phyloP scores from a whole-genome alignment of 1,140 invertebrate species.

The Phenacoccus solenopsis region DNA sequence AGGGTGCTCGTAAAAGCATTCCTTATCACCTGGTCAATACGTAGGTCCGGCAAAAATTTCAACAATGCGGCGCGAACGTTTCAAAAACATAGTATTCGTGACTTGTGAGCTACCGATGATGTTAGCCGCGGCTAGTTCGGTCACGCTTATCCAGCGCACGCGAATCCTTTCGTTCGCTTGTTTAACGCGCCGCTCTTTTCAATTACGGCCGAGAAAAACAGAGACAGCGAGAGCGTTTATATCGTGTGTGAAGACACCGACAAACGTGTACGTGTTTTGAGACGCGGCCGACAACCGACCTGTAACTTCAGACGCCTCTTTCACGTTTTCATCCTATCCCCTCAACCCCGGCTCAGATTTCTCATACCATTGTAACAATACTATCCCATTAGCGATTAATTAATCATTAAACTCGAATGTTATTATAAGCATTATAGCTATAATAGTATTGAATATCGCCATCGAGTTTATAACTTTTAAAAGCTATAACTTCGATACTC shows the following conservation, averaged over 20 bases:
- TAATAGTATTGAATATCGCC: not conserved
- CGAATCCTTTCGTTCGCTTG: not conserved
- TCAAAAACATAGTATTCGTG: slow-evolving; percentile 1
- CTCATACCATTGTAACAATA: not conserved
- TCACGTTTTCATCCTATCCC: not conserved
- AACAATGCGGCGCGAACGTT: not conserved
- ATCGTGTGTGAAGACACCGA: not conserved
- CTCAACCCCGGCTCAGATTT: not conserved
- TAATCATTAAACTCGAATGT: not conserved
- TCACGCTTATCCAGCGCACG: not conserved
- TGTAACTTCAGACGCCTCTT: not conserved
- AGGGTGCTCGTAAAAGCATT: not conserved
- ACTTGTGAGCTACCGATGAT: slow-evolving; percentile 1
- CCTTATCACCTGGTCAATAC: not conserved
- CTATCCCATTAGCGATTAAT: slow-evolving; percentile 14
- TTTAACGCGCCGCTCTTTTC: not conserved
- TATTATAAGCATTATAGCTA: not conserved
- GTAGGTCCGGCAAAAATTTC: not conserved
- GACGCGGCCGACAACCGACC: not conserved
- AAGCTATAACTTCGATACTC: no score
- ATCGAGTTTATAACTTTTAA: no score
- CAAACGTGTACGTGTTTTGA: not conserved
- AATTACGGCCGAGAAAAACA: not conserved
- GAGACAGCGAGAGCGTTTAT: not conserved
- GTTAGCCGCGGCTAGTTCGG: not conserved